phyloP scores from a whole-genome alignment of 2,888 invertebrate species.

The Lathronympha strigana region DNA sequence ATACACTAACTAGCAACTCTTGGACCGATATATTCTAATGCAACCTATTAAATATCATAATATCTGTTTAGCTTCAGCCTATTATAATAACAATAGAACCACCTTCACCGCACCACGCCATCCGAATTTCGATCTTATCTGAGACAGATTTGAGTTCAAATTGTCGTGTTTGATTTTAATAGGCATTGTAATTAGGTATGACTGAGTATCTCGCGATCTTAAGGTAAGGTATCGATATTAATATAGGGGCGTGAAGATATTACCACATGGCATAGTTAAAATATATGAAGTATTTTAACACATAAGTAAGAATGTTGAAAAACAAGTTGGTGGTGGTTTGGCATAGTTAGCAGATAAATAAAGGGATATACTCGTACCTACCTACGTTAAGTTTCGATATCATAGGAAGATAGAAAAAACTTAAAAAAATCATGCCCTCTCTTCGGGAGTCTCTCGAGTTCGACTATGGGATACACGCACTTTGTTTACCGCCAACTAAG shows the following conservation, averaged over 20 bases:
- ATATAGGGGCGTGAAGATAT: constrained; percentile 29
- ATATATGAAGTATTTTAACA: constrained; percentile 14
- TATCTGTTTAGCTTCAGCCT: constrained; percentile 25
- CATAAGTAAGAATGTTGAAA: no score
- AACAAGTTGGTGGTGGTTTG: no score
- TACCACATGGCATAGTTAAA: constrained; percentile 15
- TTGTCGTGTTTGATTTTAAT: constrained; percentile 25
- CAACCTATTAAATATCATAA: constrained; percentile 19
- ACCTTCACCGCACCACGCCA: not conserved
- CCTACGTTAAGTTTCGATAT: no score
- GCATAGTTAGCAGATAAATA: no score
- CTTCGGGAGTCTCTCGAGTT: no score
- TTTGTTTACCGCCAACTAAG: no score
- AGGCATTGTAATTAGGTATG: constrained; percentile 29
- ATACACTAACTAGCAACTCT: not conserved
- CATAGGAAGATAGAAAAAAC: no score
- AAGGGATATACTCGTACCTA: no score
- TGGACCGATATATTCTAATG: constrained; percentile 9
- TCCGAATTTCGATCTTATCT: constrained; percentile 1
- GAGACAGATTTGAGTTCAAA: not conserved
- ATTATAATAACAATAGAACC: constrained; percentile 33
- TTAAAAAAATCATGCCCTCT: no score
- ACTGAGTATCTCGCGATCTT: constrained; percentile 34
- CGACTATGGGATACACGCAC: no score
- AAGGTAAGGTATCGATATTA: constrained; percentile 33